These are phyloP conservation scores for Lasius fuliginosus DNA, from an alignment of 2,888 invertebrate species.

Conservation along the genomic window DNA sequence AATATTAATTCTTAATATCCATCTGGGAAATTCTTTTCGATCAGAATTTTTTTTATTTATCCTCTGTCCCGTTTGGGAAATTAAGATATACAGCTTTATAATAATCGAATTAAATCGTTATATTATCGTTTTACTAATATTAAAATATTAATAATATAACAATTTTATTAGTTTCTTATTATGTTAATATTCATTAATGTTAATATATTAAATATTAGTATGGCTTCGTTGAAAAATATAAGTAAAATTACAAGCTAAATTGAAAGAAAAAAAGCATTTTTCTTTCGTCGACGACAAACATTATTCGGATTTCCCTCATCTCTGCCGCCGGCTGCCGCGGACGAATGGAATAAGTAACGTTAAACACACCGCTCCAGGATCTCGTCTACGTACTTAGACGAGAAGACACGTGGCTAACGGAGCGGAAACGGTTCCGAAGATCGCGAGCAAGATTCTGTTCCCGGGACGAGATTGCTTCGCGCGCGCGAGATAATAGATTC, in stretches of 20 bases:
- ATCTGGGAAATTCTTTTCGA: neutral
- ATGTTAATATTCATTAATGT: neutral
- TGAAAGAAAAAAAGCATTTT: neutral
- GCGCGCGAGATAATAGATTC: constrained; percentile 34
- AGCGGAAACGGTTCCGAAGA: constrained; percentile 50
- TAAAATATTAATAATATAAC: neutral
- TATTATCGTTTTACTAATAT: neutral
- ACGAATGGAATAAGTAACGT: constrained; percentile 36
- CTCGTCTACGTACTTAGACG: constrained; percentile 40
- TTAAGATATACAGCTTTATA: neutral
- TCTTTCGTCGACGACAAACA: neutral
- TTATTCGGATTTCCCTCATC: neutral
- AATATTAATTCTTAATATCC: neutral
- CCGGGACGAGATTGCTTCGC: constrained; percentile 35
- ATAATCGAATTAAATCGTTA: neutral
- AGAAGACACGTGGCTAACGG: constrained; percentile 46
- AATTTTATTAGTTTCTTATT: neutral
- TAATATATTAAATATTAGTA: neutral
- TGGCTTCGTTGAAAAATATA: neutral
- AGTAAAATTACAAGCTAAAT: neutral
- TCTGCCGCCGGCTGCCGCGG: neutral
- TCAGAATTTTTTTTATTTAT: neutral
- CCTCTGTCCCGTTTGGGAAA: neutral
- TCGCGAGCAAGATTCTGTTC: constrained; percentile 48
- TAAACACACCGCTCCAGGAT: constrained; percentile 44